These are phyloP conservation scores for Rallus limicola DNA, from an alignment of 2,113 vertebrate species.

Conservation along the genomic window DNA sequence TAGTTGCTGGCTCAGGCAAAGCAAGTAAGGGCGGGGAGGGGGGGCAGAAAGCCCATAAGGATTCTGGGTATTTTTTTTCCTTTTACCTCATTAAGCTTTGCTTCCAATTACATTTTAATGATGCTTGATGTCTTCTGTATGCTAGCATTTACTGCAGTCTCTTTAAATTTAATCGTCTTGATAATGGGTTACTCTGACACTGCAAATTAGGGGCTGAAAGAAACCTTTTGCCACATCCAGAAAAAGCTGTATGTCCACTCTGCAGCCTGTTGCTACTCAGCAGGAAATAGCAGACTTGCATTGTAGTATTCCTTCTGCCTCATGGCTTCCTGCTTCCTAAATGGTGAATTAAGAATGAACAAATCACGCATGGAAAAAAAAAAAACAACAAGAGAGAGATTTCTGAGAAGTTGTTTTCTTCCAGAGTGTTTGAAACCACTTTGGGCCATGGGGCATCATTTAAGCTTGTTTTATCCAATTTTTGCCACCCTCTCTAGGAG, in stretches of 20 bases:
- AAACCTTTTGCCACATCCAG: slow-evolving; percentile 67
- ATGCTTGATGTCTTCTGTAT: slow-evolving; percentile 77
- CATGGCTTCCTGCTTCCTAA: neutral
- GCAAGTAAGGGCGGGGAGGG: neutral
- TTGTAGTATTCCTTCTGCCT: neutral
- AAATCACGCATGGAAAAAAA: fast-evolving
- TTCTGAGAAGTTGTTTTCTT: neutral
- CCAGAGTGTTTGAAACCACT: neutral
- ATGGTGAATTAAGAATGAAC: neutral
- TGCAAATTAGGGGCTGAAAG: slow-evolving; percentile 75
- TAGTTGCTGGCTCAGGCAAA: slow-evolving; percentile 7
- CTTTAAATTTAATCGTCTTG: slow-evolving; percentile 83
- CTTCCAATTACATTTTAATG: slow-evolving; percentile 83
- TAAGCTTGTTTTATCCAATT: neutral
- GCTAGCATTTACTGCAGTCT: slow-evolving; percentile 78
- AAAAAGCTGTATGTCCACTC: slow-evolving; percentile 41
- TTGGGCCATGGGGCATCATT: neutral
- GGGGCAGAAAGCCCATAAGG: neutral
- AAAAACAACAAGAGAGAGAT: neutral
- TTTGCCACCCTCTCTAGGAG: neutral
- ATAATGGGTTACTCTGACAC: slow-evolving; percentile 78
- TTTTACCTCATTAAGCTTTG: slow-evolving; percentile 79
- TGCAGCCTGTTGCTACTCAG: neutral
- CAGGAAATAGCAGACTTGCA: neutral
- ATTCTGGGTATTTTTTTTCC: slow-evolving; percentile 62